Base-by-base conservation (phyloP, 2,888 invertebrate genomes). In the Chydorus sphaericus region DNA sequence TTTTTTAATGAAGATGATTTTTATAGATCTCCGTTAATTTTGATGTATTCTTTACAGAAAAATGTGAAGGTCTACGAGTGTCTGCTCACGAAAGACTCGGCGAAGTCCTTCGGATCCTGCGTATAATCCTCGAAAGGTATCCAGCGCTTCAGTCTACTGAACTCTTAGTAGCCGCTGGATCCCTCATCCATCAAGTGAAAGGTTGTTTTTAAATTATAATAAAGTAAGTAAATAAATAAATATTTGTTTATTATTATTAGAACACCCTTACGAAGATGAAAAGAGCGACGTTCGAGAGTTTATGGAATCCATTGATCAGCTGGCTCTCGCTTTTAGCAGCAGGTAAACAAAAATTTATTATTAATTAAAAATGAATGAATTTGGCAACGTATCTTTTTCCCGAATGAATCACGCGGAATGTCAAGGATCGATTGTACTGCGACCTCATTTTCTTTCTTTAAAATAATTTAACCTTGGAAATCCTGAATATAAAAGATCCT, bases 321-420 rank as follows among this genome's bases (percentile, higher is more conserved):
- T 74, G 54, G 72, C 73, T 3, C 63, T 72, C 33, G 69, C 72
- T 36, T 73, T 73, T 63, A 72, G 71, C 60, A 70, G 70, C 65
- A 70, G 72, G 72, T 72, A 62, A 62, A 63, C 36, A 18, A 10
- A 11, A 7, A 10, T 8, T 44, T 18, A 14, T 7, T 5, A 14
- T 4, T 5, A 30, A 2, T 30, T 36, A 3, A n/a, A n/a, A 18
- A 38, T 38, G 14, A 38, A 16, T 16, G 20, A 38, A 4, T 39
- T 6, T 16, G 6, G 14, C 20, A 44, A 44, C 18, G 7, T 44
- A 44, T 11, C 20, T 10, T 2, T 2, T 7, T 10, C 20, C 20
- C 23, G n/a, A 37, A 10, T 8, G 39, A n/a, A 6, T 23, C 10
- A 16, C 7, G 8, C 38, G 38, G 8, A 44, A n/a, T 18, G 11